Evolutionary conservation across 2,888 invertebrate species (phyloP), one percentile per base, ranked within the genome.

Genomic region (Cepaea hortensis): DNA sequence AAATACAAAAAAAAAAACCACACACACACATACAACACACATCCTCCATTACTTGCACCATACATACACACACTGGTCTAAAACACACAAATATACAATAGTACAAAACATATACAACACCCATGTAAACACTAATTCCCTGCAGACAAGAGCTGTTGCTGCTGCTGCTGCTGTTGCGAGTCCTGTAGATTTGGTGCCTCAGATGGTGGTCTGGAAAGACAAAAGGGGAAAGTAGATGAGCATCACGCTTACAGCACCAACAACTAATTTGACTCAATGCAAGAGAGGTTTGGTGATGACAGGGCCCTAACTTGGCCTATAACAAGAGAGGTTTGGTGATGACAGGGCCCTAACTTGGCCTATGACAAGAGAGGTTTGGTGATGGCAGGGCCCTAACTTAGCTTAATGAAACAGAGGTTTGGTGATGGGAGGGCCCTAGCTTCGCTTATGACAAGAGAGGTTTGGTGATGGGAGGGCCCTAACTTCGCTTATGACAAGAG

Each of bases 131-230:
- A 46, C 73, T 77, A 77, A n/a, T 50, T 50, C 11, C 18, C 77
- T 55, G 61, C 18, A 55, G 15, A 87, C 3, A 85, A 75, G 20
- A 80, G 88, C 20, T 80, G 77, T 61, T 87, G 89, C 68, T 84
- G 88, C 20, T 80, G 77, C 70, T 87, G 89, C 61, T 84, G 87
- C 46, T 72, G 55, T 50, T 86, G 81, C 18, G 86, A 85, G 48
- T 90, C 90, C 81, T 90, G 90, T n/a, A 85, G 85, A 76, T 87
- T 89, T 23, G 90, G 87, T 23, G 89, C 88, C 46, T 87, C 86
- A 18, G 90, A 89, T 18, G 90, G 90, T 11, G 90, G 90, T 48
- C 90, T 90, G 88, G 13, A 75, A 81, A 91, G 88, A 90, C 90
- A 70, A 90, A 89, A 50, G 89, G 7, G 55, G 55, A 55, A 55